Base-by-base conservation (phyloP, 2,797 vertebrate genomes). In the Danio tinwini region DNA sequence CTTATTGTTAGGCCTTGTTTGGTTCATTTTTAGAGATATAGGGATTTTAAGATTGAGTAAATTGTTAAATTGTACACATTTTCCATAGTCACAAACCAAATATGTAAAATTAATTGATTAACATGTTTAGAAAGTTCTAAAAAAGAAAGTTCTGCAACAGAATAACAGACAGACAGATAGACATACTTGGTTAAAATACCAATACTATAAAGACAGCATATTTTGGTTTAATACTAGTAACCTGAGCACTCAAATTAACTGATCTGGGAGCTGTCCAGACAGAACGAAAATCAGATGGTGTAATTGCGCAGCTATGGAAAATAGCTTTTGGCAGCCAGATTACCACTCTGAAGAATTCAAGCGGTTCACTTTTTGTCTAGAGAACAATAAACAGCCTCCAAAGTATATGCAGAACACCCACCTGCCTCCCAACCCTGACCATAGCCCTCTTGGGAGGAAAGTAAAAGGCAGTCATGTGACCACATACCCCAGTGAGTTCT, bases 301-400 rank as follows among this genome's bases (percentile, higher is more conserved):
- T 84, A 86, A 84, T 58, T 44, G 40, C 67, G 76, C n/a, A 62
- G 58, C 49, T 19, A 67, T 55, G 73, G 81, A 85, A 82, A 81
- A 85, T 83, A 78, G 42, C 71, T 53, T 53, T 71, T 83, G 78
- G 72, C 82, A 78, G 62, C 42, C 47, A 58, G 13, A 61, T 62
- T 76, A 17, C 13, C 55, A 17, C 63, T 63, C 71, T 40, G 21
- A 83, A 68, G 39, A 79, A 79, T 86, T 83, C 65, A 47, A 58
- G 61, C 69, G 81, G 76, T 82, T 87, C 21, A 72, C 81, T 83
- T 82, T 85, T 82, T 29, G 80, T 70, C 73, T 68, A 44, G 50
- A 67, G 80, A 83, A 85, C 81, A 86, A 84, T 82, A 84, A 86
- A 82, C 77, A 65, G 81, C 62, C 61, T 53, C 68, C 29, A 74